Percentiles rank a stretch among this genome's conserved stretches.
These are phyloP conservation scores for Cerastis rubricosa DNA, from an alignment of 2,888 invertebrate genomes.

Conservation along the genomic window DNA sequence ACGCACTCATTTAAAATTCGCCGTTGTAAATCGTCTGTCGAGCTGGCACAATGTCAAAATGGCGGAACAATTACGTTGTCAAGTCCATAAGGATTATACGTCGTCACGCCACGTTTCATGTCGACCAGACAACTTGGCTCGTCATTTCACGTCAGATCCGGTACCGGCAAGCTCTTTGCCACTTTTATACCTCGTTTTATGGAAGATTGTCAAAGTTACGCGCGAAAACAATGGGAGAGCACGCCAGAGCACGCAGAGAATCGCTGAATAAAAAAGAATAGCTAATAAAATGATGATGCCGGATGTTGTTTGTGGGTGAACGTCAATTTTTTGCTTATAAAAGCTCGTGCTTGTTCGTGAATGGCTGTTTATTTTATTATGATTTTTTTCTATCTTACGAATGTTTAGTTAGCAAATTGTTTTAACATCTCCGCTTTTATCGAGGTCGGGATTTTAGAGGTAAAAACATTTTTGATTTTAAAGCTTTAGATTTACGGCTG, in stretches of 20 bases:
- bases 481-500: slow-evolving; percentile 34
- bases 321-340: slow-evolving; percentile 65
- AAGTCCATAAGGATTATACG: slow-evolving; percentile 77
- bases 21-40: slow-evolving; percentile 68
- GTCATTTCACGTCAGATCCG: slow-evolving; percentile 72
- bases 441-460: slow-evolving; percentile 35
- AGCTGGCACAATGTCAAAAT: slow-evolving; percentile 82
- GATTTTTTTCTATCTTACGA: slow-evolving; percentile 42
- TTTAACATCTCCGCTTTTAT: slow-evolving; percentile 51
- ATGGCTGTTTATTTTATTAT: slow-evolving; percentile 64
- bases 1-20: slow-evolving; percentile 71
- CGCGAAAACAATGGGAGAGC: slow-evolving; percentile 71
- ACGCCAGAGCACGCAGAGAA: slow-evolving; percentile 65
- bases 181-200: slow-evolving; percentile 75
- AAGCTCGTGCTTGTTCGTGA: slow-evolving; percentile 54
- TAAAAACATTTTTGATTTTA: slow-evolving; percentile 41
- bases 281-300: slow-evolving; percentile 71
- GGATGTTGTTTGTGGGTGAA: slow-evolving; percentile 68
- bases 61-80: slow-evolving; percentile 81
- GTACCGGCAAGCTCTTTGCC: slow-evolving; percentile 63
- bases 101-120: slow-evolving; percentile 74
- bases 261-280: slow-evolving; percentile 69
- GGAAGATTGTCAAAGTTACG: slow-evolving; percentile 74
- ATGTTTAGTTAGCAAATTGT: slow-evolving; percentile 61
- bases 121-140: slow-evolving; percentile 71